phyloP scores from a whole-genome alignment of 2,113 vertebrate genomes.

The Pao palembangensis region DNA sequence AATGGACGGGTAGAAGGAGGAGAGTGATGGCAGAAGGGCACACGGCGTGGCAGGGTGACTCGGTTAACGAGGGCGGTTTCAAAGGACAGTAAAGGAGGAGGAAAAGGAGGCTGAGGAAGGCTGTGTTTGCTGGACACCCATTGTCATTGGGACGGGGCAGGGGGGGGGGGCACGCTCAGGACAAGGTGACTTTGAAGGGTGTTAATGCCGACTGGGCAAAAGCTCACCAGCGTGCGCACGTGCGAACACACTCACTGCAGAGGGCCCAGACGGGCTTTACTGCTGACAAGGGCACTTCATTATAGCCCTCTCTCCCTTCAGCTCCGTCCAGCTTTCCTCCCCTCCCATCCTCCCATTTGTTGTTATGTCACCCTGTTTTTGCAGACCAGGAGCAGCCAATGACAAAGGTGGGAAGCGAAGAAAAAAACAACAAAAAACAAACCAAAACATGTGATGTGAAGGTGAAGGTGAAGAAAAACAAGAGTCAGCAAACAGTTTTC shows the following conservation, averaged over 20 bases:
- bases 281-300: constrained; percentile 60
- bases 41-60: no score
- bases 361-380: constrained; percentile 24
- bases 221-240: constrained; percentile 46
- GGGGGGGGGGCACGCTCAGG: constrained; percentile 47
- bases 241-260: constrained; percentile 54
- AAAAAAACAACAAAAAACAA: no score
- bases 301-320: constrained; percentile 24
- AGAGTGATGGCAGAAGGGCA: background rate
- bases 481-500: no score
- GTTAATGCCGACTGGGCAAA: constrained; percentile 68
- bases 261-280: constrained; percentile 57
- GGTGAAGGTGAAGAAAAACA: no score
- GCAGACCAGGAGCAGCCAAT: background rate
- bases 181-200: constrained; percentile 68
- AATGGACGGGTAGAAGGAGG: constrained; percentile 1
- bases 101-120: constrained; percentile 1
- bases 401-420: background rate
- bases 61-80: background rate
- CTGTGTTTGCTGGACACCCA: background rate
- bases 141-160: background rate
- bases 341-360: constrained; percentile 14
- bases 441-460: no score
- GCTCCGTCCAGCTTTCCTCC: constrained; percentile 23
- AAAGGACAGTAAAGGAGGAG: constrained; percentile 7